phyloP scores from a whole-genome alignment of 2,113 vertebrate species.

The Cygnus buccinator region DNA sequence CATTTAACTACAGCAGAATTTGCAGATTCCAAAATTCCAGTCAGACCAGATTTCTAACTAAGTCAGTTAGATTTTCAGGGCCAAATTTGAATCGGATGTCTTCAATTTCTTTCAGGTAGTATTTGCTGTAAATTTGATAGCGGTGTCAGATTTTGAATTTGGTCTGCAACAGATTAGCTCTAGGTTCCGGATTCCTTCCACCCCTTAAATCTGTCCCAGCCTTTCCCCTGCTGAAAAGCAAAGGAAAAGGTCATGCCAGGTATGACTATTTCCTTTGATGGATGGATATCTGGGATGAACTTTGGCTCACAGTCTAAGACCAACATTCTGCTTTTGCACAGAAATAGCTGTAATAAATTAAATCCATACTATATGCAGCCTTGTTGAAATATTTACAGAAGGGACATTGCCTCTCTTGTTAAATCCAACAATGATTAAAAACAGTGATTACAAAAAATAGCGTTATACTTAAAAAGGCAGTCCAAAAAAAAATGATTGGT shows the following conservation, averaged over 20 bases:
- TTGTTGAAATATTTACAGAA: conserved; percentile 19
- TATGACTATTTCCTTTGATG: neutral
- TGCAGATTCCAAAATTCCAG: neutral
- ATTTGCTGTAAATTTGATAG: neutral
- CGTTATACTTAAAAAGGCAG: neutral
- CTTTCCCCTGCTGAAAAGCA: neutral
- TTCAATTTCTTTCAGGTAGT: neutral
- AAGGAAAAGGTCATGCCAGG: neutral
- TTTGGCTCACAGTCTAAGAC: neutral
- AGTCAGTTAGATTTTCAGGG: neutral
- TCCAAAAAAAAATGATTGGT: neutral
- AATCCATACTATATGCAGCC: neutral
- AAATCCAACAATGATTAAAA: neutral
- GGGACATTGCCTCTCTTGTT: neutral
- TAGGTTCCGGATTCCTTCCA: neutral
- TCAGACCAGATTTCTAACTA: neutral
- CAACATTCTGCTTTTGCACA: neutral
- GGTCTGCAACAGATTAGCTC: neutral
- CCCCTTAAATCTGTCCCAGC: neutral
- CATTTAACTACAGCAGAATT: conserved; percentile 6
- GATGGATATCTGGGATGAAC: neutral
- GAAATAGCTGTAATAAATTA: neutral
- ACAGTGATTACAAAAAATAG: neutral
- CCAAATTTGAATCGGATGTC: neutral
- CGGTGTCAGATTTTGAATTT: neutral